phyloP scores from a whole-genome alignment of 2,888 invertebrate genomes.

The Troilus luridus region DNA sequence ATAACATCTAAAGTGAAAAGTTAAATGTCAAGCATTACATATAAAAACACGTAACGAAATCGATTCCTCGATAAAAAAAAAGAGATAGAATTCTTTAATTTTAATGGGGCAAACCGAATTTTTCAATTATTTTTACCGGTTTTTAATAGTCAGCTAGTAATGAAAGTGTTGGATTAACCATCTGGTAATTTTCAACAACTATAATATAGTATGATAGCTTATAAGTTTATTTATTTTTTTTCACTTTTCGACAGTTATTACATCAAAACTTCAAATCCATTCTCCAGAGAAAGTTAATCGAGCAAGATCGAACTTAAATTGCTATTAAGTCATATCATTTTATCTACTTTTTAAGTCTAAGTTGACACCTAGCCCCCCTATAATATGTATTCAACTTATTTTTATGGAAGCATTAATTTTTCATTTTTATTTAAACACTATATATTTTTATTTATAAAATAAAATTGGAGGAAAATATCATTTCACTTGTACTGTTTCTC shows the following conservation, averaged over 20 bases:
- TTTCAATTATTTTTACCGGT: neutral
- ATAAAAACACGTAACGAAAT: neutral
- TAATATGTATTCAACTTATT: no score
- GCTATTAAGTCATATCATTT: no score
- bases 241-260: neutral
- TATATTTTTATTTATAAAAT: no score
- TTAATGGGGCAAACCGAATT: neutral
- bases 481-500: no score
- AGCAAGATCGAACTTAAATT: no score
- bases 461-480: no score
- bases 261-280: no score
- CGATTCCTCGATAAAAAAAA: neutral
- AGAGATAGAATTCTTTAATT: neutral
- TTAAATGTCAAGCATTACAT: conserved; percentile 15
- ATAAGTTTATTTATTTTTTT: neutral
- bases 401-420: no score
- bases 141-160: neutral
- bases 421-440: no score
- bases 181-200: neutral
- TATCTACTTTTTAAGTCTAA: no score
- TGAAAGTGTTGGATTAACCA: neutral
- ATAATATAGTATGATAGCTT: neutral
- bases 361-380: no score
- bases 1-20: neutral
- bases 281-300: no score